Conservation (phyloP, 2,888 invertebrate genomes). For the Lagria hirta region DNA sequence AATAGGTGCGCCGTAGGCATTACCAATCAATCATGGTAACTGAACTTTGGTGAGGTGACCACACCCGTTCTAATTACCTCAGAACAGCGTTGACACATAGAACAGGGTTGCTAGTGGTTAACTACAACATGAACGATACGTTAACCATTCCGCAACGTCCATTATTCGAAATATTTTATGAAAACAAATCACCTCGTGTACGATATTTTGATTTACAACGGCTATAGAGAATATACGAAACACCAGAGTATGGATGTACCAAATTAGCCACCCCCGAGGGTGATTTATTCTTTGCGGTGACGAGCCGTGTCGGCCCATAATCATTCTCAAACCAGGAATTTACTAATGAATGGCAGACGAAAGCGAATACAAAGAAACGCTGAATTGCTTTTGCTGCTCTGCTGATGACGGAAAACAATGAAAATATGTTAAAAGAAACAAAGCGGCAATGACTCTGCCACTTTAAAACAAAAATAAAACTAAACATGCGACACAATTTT, state of each 20-base stretch:
- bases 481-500: too few species aligned
- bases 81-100: conserved; percentile 26
- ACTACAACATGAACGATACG: conserved; percentile 15
- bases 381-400: too few species aligned
- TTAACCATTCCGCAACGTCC: conserved; percentile 13
- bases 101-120: conserved; percentile 9
- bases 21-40: conserved; percentile 40
- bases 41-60: conserved; percentile 40
- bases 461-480: too few species aligned
- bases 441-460: too few species aligned
- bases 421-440: too few species aligned
- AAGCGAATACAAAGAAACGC: conserved; percentile 2
- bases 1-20: conserved; percentile 36
- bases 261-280: conserved; percentile 13
- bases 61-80: conserved; percentile 42
- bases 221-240: conserved; percentile 16
- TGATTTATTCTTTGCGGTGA: conserved; percentile 23
- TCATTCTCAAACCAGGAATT: conserved; percentile 17
- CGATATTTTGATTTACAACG: conserved; percentile 22
- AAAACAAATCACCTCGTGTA: conserved; percentile 23
- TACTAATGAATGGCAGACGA: conserved; percentile 14
- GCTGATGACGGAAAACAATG: too few species aligned
- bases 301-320: conserved; percentile 22
- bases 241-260: too few species aligned
- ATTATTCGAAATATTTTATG: conserved; percentile 26